phyloP scores from a whole-genome alignment of 2,888 invertebrate genomes.

The Cenopis cana region DNA sequence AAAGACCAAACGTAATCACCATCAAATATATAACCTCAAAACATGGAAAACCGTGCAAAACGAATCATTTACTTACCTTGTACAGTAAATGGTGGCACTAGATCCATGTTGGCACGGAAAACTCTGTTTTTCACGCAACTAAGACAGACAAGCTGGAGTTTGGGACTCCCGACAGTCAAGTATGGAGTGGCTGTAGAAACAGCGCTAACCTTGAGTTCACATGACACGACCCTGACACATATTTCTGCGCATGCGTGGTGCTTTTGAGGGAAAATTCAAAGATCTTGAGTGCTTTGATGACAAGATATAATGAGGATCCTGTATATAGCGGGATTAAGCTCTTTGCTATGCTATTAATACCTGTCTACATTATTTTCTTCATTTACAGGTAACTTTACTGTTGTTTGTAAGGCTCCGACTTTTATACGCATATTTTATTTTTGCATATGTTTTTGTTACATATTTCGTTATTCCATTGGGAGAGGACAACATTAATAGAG shows the following conservation, averaged over 20 bases:
- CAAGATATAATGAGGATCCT: slow-evolving; percentile 3
- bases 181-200: slow-evolving; percentile 60
- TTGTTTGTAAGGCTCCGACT: too few relatives aligned
- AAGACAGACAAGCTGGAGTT: slow-evolving; percentile 46
- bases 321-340: background rate
- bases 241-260: slow-evolving; percentile 70
- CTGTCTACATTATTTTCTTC: too few relatives aligned
- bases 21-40: background rate
- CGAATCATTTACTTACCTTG: slow-evolving; percentile 56
- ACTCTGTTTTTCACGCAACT: slow-evolving; percentile 32
- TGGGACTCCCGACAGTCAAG: slow-evolving; percentile 55
- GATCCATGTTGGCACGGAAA: slow-evolving; percentile 58
- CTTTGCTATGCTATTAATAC: too few relatives aligned
- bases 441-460: too few relatives aligned
- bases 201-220: slow-evolving; percentile 72
- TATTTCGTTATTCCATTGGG: too few relatives aligned
- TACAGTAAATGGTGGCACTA: slow-evolving; percentile 61
- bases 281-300: background rate
- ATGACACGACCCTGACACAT: slow-evolving; percentile 77
- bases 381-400: too few relatives aligned
- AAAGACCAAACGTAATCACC: background rate
- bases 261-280: slow-evolving; percentile 45
- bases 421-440: too few relatives aligned
- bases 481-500: too few relatives aligned
- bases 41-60: background rate